A percentile compares a stretch with the other conserved stretches of the same genome.
phyloP scores from a whole-genome alignment of 1,140 invertebrate species.

The Dinoponera quadriceps region DNA sequence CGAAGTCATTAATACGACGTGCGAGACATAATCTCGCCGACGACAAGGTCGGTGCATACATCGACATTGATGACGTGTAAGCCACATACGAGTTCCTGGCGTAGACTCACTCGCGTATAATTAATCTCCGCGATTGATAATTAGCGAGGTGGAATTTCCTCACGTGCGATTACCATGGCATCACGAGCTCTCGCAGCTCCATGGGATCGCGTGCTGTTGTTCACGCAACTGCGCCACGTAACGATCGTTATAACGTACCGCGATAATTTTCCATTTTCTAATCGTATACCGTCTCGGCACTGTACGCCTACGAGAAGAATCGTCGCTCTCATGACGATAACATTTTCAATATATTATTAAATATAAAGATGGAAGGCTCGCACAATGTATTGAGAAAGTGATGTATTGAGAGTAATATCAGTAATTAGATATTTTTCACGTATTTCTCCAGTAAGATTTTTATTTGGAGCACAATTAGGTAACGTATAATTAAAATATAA shows the following conservation, averaged over 20 bases:
- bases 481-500: too few relatives aligned
- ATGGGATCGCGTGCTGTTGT: conserved; percentile 47
- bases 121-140: conserved; percentile 52
- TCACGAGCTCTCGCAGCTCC: conserved; percentile 27
- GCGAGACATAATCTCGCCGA: conserved; percentile 8
- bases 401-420: too few relatives aligned
- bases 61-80: background rate
- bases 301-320: too few relatives aligned
- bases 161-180: conserved; percentile 41
- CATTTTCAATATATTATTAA: too few relatives aligned
- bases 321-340: too few relatives aligned
- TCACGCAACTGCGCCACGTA: conserved; percentile 43
- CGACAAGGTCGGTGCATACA: conserved; percentile 10
- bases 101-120: conserved; percentile 11
- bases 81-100: background rate
- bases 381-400: too few relatives aligned
- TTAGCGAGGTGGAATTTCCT: conserved; percentile 39
- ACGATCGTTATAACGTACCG: conserved; percentile 22
- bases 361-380: too few relatives aligned
- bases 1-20: conserved; percentile 17
- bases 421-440: too few relatives aligned
- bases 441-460: too few relatives aligned
- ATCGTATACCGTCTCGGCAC: too few relatives aligned
- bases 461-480: too few relatives aligned
- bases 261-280: conserved; percentile 35